phyloP scores from a whole-genome alignment of 2,888 invertebrate species.

The Frankliniella intonsa region DNA sequence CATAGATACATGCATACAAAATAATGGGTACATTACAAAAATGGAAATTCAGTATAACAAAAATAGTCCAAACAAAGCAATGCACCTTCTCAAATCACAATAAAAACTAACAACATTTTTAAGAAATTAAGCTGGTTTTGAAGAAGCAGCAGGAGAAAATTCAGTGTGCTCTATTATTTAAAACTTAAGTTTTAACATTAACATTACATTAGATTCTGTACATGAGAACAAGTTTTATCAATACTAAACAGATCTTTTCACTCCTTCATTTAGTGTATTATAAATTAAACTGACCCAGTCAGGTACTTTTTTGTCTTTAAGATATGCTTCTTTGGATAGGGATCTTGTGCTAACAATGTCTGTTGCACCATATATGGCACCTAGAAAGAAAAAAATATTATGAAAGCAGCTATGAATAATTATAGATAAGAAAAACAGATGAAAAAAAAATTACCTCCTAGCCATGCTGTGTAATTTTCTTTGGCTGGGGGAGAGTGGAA shows the following conservation, averaged over 20 bases:
- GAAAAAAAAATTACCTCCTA: constrained; percentile 58
- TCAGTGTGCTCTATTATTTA: neutral
- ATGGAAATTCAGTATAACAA: neutral
- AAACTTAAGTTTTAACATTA: too few species aligned
- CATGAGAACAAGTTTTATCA: neutral
- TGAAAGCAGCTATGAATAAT: constrained; percentile 20
- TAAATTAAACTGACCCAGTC: constrained; percentile 75
- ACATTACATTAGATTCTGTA: neutral
- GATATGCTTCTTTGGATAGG: constrained; percentile 68
- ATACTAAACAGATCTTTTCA: neutral
- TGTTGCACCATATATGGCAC: constrained; percentile 71
- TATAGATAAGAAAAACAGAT: constrained; percentile 7
- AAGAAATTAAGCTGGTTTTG: neutral
- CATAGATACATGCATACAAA: neutral
- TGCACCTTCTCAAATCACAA: neutral
- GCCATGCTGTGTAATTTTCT: constrained; percentile 80
- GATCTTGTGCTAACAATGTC: constrained; percentile 67
- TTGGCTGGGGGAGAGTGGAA: constrained; percentile 77
- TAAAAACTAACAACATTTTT: neutral
- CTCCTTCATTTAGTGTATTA: constrained; percentile 43
- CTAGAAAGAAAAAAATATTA: constrained; percentile 45
- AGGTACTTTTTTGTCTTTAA: constrained; percentile 63
- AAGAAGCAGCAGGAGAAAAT: too few species aligned
- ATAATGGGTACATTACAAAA: neutral
- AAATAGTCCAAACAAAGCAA: neutral